These are phyloP conservation scores for Tachysurus vachellii DNA, from an alignment of 2,113 vertebrate genomes.

Conservation along the genomic window DNA sequence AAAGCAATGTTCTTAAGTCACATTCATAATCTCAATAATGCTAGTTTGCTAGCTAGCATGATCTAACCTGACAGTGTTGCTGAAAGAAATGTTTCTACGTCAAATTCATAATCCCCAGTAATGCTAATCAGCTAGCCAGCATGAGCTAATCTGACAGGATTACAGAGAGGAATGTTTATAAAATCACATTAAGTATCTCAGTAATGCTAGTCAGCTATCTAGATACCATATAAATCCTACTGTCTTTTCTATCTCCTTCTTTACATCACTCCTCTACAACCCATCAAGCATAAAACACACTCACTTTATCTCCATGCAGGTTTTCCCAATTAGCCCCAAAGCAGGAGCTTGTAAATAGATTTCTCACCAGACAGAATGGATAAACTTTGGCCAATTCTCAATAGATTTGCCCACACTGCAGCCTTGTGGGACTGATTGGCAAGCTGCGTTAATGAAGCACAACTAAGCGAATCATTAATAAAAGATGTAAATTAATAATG, in stretches of 20 bases:
- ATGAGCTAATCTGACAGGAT: no score
- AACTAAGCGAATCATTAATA: conserved; percentile 73
- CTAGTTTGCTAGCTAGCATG: no score
- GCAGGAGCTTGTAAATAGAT: conserved; percentile 47
- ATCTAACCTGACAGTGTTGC: no score
- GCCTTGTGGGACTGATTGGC: conserved; percentile 20
- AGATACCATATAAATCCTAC: neutral
- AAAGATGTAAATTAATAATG: conserved; percentile 64
- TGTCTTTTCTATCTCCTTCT: neutral
- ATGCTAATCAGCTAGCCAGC: no score
- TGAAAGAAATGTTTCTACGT: no score
- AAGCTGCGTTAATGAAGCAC: conserved; percentile 62
- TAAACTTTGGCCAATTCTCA: conserved; percentile 40
- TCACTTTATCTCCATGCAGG: conserved; percentile 38
- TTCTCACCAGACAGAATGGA: conserved; percentile 48
- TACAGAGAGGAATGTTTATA: no score
- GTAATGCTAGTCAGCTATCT: no score
- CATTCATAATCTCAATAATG: no score
- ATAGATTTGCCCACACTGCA: conserved; percentile 45
- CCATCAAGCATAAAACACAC: conserved; percentile 10
- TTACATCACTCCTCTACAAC: conserved; percentile 16
- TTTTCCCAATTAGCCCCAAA: conserved; percentile 35
- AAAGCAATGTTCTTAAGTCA: no score
- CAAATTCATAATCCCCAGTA: no score
- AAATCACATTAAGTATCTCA: no score